Evolutionary conservation across 1,140 invertebrate species (phyloP).

Genomic region (Drosophila biarmipes): DNA sequence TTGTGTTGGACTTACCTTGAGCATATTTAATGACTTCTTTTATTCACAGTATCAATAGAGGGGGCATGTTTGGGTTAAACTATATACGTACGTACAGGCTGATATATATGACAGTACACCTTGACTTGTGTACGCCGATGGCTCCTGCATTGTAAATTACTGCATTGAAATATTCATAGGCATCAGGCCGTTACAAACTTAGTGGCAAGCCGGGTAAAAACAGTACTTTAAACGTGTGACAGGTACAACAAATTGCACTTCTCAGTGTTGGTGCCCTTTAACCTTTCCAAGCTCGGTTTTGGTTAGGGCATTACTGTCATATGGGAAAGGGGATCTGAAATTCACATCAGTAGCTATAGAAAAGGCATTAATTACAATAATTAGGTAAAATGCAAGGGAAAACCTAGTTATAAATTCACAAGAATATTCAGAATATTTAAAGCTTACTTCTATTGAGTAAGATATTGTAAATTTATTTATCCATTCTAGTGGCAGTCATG

Average conservation of each 20-base stretch:
- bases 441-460: too few species aligned
- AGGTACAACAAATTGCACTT: neutral
- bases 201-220: slow-evolving; percentile 16
- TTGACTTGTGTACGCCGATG: slow-evolving; percentile 29
- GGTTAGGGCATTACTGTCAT: neutral
- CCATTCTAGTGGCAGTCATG: slow-evolving; percentile 85
- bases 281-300: neutral
- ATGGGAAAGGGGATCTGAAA: neutral
- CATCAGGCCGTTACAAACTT: slow-evolving; percentile 47
- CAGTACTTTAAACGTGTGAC: slow-evolving; percentile 23
- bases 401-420: neutral
- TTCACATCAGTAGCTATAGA: neutral
- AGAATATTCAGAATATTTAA: neutral
- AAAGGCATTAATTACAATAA: neutral
- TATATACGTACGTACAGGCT: slow-evolving; percentile 6
- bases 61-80: slow-evolving; percentile 14
- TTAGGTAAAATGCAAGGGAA: too few species aligned
- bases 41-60: slow-evolving; percentile 64
- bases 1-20: slow-evolving; percentile 62
- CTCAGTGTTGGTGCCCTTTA: slow-evolving; percentile 1
- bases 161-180: slow-evolving; percentile 69
- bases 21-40: slow-evolving; percentile 68
- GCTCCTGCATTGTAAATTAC: slow-evolving; percentile 70
- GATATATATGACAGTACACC: slow-evolving; percentile 29
- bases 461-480: slow-evolving; percentile 18